These are phyloP conservation scores for Polymixis flavicincta DNA, from an alignment of 2,888 invertebrate species.

Conservation along the genomic window DNA sequence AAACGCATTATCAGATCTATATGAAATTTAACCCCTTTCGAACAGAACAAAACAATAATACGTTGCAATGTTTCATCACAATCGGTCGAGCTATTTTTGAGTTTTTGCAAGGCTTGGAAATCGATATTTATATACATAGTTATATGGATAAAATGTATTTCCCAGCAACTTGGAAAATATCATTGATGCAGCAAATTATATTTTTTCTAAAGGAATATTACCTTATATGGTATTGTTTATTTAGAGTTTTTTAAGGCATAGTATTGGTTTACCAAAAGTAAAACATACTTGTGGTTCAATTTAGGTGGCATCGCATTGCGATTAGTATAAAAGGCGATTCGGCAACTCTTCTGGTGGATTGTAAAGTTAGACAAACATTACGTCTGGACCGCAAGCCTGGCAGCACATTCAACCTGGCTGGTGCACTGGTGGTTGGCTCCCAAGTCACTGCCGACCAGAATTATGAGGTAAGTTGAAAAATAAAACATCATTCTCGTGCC, in stretches of 20 bases:
- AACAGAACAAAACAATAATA: too few relatives aligned
- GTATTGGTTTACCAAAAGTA: not conserved
- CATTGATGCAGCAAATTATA: not conserved
- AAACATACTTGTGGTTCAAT: not conserved
- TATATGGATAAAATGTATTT: too few relatives aligned
- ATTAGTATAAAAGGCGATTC: conserved; percentile 96
- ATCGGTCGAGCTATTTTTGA: too few relatives aligned
- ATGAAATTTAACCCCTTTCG: too few relatives aligned
- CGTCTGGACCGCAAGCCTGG: conserved; percentile 91
- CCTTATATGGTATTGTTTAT: not conserved
- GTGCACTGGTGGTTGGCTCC: conserved; percentile 94
- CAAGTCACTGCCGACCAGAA: conserved; percentile 93
- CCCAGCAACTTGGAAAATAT: not conserved
- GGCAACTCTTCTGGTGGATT: conserved; percentile 94
- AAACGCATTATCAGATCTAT: too few relatives aligned
- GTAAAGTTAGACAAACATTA: conserved; percentile 91
- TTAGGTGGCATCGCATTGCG: conserved; percentile 96
- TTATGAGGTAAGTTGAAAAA: conserved; percentile 87
- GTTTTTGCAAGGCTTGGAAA: too few relatives aligned
- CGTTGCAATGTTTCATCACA: too few relatives aligned
- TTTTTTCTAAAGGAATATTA: not conserved
- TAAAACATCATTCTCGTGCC: not conserved
- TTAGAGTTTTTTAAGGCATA: not conserved
- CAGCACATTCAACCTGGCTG: conserved; percentile 92
- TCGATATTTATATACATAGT: too few relatives aligned